phyloP scores from a whole-genome alignment of 2,113 vertebrate genomes.

The Xenus cinereus region DNA sequence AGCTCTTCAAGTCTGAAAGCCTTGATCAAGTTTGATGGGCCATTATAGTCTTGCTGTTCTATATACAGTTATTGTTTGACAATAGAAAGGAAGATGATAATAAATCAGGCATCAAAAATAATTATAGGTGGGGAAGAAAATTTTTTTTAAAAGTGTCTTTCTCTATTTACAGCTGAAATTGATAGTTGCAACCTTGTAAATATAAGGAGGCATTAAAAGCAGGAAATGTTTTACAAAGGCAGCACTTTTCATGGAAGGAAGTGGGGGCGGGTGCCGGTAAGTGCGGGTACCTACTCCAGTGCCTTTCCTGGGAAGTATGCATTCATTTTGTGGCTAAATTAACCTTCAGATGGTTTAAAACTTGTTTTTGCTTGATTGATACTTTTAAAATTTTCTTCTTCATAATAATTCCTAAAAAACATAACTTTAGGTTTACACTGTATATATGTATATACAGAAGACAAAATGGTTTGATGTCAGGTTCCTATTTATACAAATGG shows the following conservation, averaged over 20 bases:
- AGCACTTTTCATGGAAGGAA: background rate
- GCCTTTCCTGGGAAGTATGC: background rate
- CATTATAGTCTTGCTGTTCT: background rate
- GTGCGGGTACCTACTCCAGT: background rate
- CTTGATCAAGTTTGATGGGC: fast-evolving
- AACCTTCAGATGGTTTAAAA: background rate
- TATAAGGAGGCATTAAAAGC: background rate
- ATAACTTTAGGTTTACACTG: background rate
- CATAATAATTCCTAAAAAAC: background rate
- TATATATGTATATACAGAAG: background rate
- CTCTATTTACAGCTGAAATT: background rate
- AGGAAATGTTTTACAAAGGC: background rate
- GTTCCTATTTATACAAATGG: background rate
- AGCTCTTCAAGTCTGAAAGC: background rate
- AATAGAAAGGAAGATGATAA: background rate
- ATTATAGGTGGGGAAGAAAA: background rate
- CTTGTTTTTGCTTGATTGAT: background rate
- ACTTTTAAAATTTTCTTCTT: background rate
- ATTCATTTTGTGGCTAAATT: background rate
- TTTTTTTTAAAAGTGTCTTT: background rate
- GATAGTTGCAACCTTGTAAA: background rate
- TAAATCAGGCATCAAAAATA: background rate
- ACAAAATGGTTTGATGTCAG: background rate
- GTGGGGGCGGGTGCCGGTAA: background rate
- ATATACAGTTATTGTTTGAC: background rate